Evolutionary conservation across 2,113 vertebrate species (phyloP), one percentile per base, ranked within the genome.

Genomic region (Aramus guarauna): DNA sequence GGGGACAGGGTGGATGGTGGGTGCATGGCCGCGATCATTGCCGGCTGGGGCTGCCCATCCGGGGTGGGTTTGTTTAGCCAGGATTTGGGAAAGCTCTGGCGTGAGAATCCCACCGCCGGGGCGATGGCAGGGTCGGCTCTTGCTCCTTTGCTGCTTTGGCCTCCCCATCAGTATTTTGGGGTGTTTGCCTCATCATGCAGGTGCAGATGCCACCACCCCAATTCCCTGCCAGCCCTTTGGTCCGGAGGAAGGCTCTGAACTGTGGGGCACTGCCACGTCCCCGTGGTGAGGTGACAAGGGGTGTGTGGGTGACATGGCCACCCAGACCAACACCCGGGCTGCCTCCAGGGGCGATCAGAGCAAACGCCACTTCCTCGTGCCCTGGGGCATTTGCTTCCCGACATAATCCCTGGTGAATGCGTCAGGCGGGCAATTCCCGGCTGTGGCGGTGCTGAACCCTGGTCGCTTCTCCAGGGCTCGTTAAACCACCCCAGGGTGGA

Each of bases 11-110:
- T 0, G 2, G 47, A 17, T 2, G 5, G 17, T 47, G 0, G 4
- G 13, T 18, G 14, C 0, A 0, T 5, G 55, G 53, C n/a, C 7
- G 8, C 30, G 36, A 15, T 14, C 0, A 1, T 21, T 76, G n/a
- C 32, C 12, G 27, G 29, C 11, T 45, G 68, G 29, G 17, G 24
- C 72, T 77, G 72, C 59, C 37, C 6, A 1, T 26, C 17, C 8
- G 0, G 45, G 36, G 12, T 41, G 58, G 20, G 45, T 30, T 60
- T 52, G 14, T 43, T 77, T 24, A 56, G 36, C 39, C 20, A 39
- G 72, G 63, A 22, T 62, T 55, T 77, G 73, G 67, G 73, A 50
- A n/a, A 39, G 29, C 36, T 52, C 76, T 47, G 66, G 15, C 36
- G 48, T 3, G 10, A 43, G 53, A 67, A 32, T 5, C 22, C 39